Conservation (phyloP, 2,797 vertebrate species). For the Argentina silus region DNA sequence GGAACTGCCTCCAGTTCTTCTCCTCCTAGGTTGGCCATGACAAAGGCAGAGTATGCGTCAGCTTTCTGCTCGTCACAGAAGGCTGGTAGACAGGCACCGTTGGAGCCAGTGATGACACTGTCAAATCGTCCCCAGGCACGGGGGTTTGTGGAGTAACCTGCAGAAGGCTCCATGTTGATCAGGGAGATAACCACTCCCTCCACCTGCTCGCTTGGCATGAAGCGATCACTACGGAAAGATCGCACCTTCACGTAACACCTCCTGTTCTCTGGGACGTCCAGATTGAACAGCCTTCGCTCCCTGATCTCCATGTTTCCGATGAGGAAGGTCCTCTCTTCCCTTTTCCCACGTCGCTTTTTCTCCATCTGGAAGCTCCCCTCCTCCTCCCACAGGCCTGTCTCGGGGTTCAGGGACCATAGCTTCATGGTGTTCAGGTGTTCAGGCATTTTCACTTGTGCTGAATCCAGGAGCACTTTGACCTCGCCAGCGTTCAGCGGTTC, state of each 20-base stretch:
- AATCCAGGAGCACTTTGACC: constrained; percentile 92
- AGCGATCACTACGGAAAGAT: constrained; percentile 92
- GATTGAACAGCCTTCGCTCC: constrained; percentile 94
- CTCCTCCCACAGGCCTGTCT: constrained; percentile 96
- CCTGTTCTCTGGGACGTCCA: constrained; percentile 95
- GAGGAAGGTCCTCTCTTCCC: constrained; percentile 94
- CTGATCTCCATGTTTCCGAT: constrained; percentile 99
- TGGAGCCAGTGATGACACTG: constrained; percentile 89
- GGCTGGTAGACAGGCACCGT: constrained; percentile 91
- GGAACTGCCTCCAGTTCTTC: constrained; percentile 93
- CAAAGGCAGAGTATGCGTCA: constrained; percentile 89
- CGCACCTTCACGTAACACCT: constrained; percentile 95
- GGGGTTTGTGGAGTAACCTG: constrained; percentile 92
- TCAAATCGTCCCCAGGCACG: constrained; percentile 97
- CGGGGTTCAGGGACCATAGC: constrained; percentile 96
- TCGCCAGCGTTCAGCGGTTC: constrained; percentile 91
- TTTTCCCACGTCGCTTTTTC: constrained; percentile 83
- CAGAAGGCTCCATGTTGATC: constrained; percentile 92
- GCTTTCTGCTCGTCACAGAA: constrained; percentile 93
- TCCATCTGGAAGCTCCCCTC: constrained; percentile 88
- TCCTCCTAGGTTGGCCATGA: constrained; percentile 92
- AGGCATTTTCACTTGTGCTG: constrained; percentile 89
- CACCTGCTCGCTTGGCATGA: constrained; percentile 92
- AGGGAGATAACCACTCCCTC: constrained; percentile 91
- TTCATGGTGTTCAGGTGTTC: constrained; percentile 92